Base-by-base conservation (phyloP, 2,113 vertebrate genomes). In the Stigmatopora nigra region DNA sequence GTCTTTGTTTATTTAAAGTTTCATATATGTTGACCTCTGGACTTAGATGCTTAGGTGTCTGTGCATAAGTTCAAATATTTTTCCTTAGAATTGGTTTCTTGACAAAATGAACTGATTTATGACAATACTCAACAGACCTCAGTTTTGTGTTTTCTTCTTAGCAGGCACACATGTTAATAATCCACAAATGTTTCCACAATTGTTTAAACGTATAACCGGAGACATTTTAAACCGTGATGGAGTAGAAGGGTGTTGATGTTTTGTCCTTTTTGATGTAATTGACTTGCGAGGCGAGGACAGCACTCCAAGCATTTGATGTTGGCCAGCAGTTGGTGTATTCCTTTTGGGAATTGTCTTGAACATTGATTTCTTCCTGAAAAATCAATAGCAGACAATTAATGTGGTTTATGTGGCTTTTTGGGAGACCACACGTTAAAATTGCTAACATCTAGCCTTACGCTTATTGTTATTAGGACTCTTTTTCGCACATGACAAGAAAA, bases 151-250 rank as follows among this genome's bases (percentile, higher is more conserved):
- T 85, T 87, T 67, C 79, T 25, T 56, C 53, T 76, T 72, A 84
- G 78, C 77, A 76, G 65, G 87, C 78, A 84, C 88, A 90, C 83
- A 87, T 91, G 90, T 86, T 89, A 90, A 88, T 88, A 88, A 89
- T 91, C 84, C 81, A n/a, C 77, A 82, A 81, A 79, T 76, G 83
- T 85, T 88, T 89, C 85, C 82, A 84, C 84, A 83, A 83, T 84
- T 81, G 78, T 88, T 89, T 87, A 86, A 87, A 86, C 80, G 81
- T 87, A 91, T 86, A 86, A 88, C 88, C 78, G 83, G 83, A 90
- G 83, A 81, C 78, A 80, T 88, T 89, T 84, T 82, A 87, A 87
- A 87, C 89, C 82, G 52, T 77, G 79, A 83, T 63, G 53, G 69
- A 63, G 19, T 80, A 81, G 85, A 91, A 89, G 86, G 85, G 63